phyloP scores from a whole-genome alignment of 2,113 vertebrate genomes.

The Lepus americanus region DNA sequence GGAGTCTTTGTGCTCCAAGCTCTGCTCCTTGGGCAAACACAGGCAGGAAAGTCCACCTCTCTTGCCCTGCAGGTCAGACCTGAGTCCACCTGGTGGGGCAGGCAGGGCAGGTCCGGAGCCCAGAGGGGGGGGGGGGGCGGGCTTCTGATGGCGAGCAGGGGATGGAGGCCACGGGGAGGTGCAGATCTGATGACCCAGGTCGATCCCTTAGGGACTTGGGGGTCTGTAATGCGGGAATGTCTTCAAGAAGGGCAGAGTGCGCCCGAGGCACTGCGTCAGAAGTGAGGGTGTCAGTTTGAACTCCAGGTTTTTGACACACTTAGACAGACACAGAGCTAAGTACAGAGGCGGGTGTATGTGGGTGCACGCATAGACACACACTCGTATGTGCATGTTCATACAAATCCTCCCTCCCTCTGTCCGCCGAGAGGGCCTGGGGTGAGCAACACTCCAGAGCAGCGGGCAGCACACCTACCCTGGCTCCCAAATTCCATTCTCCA shows the following conservation, averaged over 20 bases:
- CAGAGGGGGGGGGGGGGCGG: not conserved
- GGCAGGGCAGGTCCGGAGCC: not conserved
- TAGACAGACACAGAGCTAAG: not conserved
- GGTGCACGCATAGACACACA: rapidly evolving
- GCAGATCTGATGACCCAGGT: not conserved
- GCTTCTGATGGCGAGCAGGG: not conserved
- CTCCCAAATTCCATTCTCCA: not conserved
- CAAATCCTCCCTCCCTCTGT: not conserved
- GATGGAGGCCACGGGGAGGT: not conserved
- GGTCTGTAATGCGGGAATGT: no score
- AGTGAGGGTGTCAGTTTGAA: not conserved
- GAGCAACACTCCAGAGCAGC: not conserved
- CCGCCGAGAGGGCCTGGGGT: not conserved
- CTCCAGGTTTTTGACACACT: not conserved
- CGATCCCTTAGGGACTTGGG: not conserved
- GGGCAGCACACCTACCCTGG: not conserved
- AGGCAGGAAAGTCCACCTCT: not conserved
- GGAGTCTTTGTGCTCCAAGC: not conserved
- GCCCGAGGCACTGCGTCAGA: rapidly evolving
- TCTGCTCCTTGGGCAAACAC: not conserved
- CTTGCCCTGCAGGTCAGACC: not conserved
- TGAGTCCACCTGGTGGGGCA: not conserved
- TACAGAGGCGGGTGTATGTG: rapidly evolving
- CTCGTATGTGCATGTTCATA: rapidly evolving
- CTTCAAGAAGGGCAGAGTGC: not conserved